Evolutionary conservation across 1,140 invertebrate genomes (phyloP), one percentile per base, ranked within the genome.

Genomic region (Drepana arcuata): DNA sequence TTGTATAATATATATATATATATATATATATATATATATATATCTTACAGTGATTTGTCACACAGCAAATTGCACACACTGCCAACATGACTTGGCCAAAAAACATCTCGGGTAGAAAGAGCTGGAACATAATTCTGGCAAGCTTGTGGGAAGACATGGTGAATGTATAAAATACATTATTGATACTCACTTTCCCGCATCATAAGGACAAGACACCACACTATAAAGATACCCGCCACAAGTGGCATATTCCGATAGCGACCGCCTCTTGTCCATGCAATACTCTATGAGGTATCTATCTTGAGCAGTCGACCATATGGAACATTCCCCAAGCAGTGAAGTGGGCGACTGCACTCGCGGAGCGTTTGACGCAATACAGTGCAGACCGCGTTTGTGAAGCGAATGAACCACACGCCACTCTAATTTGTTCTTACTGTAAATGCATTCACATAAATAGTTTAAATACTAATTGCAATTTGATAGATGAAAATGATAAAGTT

Each of bases 141-240:
- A n/a, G n/a, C n/a, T n/a, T n/a, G n/a, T n/a, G n/a, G n/a, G n/a
- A n/a, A n/a, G n/a, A n/a, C n/a, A n/a, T n/a, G n/a, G n/a, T n/a
- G n/a, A n/a, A n/a, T n/a, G n/a, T n/a, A n/a, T n/a, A n/a, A n/a
- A n/a, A n/a, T n/a, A 10, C 6, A 25, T 13, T 13, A 23, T 7
- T 14, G 28, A 40, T 24, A 68, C 65, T 69, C 60, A 87, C 86
- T 78, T 87, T 59, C 83, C 85, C 39, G 91, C 89, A 75, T 93
- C 91, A 21, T 93, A 72, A 2, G 91, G 88, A 47, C 90, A 93
- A 1, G 85, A 58, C 16, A 85, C 84, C 10, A 92, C 67, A 21
- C 84, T 87, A 60, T 91, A 90, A 2, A 92, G 67, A 51, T 82
- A 87, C 12, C 90, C 90, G 16, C 88, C 88, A 48, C 91, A 85